Evolutionary conservation across 2,113 vertebrate genomes (phyloP).

Genomic region (Cyphomyrus plagiostoma): DNA sequence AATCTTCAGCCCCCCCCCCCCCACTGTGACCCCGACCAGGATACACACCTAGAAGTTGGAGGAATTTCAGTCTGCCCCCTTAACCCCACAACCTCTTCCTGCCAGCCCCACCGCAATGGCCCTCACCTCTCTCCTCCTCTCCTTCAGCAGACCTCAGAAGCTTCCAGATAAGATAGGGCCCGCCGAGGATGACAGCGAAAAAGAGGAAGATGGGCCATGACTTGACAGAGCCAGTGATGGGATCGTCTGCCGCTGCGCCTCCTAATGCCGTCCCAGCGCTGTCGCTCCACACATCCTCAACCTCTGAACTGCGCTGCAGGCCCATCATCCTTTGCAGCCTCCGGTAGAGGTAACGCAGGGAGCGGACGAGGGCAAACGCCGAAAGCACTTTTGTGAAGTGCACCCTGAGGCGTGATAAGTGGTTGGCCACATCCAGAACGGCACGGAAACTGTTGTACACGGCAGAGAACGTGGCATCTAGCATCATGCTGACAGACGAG

Average conservation of each 20-base stretch:
- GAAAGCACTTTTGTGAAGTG: constrained; percentile 94
- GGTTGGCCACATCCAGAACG: constrained; percentile 92
- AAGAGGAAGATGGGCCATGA: constrained; percentile 97
- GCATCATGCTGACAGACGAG: constrained; percentile 94
- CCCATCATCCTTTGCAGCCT: constrained; percentile 77
- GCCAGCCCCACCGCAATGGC: not conserved
- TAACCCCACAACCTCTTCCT: not conserved
- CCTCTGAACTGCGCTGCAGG: constrained; percentile 67
- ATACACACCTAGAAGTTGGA: not conserved
- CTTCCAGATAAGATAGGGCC: constrained; percentile 97
- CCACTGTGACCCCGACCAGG: not conserved
- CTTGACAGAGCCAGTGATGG: constrained; percentile 66
- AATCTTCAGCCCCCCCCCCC: not conserved
- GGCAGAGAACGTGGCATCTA: constrained; percentile 95
- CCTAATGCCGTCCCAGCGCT: constrained; percentile 63
- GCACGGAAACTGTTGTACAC: constrained; percentile 97
- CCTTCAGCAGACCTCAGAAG: constrained; percentile 72
- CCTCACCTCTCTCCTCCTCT: constrained; percentile 70
- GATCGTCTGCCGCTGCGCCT: constrained; percentile 59
- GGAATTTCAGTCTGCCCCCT: not conserved
- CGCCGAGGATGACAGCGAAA: constrained; percentile 89
- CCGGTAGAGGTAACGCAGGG: constrained; percentile 80
- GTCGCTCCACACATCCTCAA: constrained; percentile 89
- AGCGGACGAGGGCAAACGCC: constrained; percentile 89
- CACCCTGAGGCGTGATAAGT: constrained; percentile 83